Evolutionary conservation across 2,888 invertebrate species (phyloP).

Genomic region (Noctua comes): DNA sequence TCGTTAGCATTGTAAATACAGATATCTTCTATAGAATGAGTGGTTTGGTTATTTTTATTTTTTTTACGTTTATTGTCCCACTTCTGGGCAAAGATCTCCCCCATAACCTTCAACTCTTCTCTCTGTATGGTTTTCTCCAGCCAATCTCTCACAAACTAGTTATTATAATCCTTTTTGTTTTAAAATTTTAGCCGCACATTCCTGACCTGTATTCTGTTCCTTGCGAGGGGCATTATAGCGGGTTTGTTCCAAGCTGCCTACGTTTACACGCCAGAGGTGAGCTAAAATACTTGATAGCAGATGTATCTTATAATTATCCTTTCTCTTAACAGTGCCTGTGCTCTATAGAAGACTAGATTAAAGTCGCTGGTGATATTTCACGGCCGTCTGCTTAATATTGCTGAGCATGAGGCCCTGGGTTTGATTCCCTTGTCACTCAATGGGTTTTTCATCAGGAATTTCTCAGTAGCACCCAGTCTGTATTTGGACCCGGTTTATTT

Average conservation of each 20-base stretch:
- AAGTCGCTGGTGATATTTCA: neutral
- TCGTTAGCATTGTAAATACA: neutral
- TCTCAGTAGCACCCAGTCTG: neutral
- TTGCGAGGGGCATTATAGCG: conserved; percentile 97
- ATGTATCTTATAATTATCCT: neutral
- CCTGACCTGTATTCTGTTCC: conserved; percentile 95
- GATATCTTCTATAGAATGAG: neutral
- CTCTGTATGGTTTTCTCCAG: neutral
- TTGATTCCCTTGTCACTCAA: neutral
- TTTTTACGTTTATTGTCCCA: neutral
- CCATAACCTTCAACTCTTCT: neutral
- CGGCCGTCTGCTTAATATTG: neutral
- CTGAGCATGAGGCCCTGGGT: neutral
- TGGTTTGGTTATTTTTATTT: no score
- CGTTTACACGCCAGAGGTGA: conserved; percentile 97
- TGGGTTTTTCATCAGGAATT: neutral
- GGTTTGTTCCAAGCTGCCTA: conserved; percentile 98
- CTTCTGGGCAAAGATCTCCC: neutral
- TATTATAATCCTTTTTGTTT: conserved; percentile 8
- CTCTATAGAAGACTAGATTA: neutral
- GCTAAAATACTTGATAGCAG: neutral
- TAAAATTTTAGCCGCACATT: conserved; percentile 91
- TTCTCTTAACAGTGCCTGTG: neutral
- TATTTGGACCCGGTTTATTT: neutral
- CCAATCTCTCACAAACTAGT: neutral